Evolutionary conservation across 2,113 vertebrate species (phyloP), one percentile per base, ranked within the genome.

Genomic region (Neofelis nebulosa): DNA sequence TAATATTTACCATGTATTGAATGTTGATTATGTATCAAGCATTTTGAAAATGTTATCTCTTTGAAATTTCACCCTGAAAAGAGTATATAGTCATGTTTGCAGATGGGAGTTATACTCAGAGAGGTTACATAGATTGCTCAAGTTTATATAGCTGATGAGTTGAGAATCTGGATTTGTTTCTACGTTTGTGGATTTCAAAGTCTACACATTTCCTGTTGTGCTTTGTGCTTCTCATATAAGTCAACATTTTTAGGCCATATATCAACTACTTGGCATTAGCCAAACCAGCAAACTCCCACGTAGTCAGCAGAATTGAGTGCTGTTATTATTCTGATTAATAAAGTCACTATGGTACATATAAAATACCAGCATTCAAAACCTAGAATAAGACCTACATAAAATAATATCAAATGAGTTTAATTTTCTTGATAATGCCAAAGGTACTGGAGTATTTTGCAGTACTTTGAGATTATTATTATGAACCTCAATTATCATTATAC

Each of bases 401-500:
- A 95, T 74, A 69, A 52, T 65, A 29, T 29, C 50, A 16, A 61
- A 71, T 76, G 45, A 97, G 29, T 63, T 93, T 92, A 93, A 61
- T 90, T 92, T 92, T 23, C 66, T 97, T 80, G 55, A 61, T 68
- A 61, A 92, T 74, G 12, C 4, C 36, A 86, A 48, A 89, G 55
- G 27, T 94, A 89, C 4, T 73, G 92, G 19, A 74, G 52, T 71
- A 73, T 84, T 52, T 92, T 36, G 8, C 36, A 68, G 68, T 90
- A 57, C 4, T 50, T 82, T 81, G 76, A 92, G 71, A 23, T 45
- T 81, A 89, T 92, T 87, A 79, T 96, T 79, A 23, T 94, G n/a
- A 79, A 80, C 23, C 10, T 45, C 6, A 52, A 33, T 91, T 84
- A 41, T 90, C 66, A 65, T 78, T 94, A 88, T 38, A 66, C 6